Base-by-base conservation (phyloP, 2,888 invertebrate genomes). In the Adineta ricciae region DNA sequence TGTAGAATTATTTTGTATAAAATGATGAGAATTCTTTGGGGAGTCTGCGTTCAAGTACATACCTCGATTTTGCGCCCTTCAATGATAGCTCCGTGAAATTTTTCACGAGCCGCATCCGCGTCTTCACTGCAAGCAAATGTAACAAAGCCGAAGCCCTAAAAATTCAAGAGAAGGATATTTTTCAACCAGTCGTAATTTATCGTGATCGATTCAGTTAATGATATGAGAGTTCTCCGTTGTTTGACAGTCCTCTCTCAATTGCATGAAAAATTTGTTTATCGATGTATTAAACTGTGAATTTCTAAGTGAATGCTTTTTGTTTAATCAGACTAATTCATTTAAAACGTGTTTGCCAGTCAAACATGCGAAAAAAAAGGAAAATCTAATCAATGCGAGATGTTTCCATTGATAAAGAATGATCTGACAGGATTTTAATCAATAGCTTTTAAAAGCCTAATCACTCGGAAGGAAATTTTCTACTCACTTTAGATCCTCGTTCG, bases 101-200 rank as follows among this genome's bases (percentile, higher is more conserved):
- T 96, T 94, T 97, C 97, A 94, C 98, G 96, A 95, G 99, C 98
- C 94, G 96, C 95, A 94, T 98, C 98, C 93, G 98, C 98, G 94
- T 99, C 98, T 94, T 95, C 95, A 94, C 96, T 96, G 95, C 96
- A 96, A 94, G 97, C 97, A 96, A 99, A 99, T 94, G 98, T 99
- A 94, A 99, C 98, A 95, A 99, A 99, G 95, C 98, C 98, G 95
- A 99, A 99, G 94, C 99, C 99, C 98, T 78, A 98, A 36, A 64
- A 78, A 24, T 24, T 50, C 19, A 32, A 9, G 27, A 32, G 32
- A 64, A 54, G 8, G 7, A 54, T 1, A 54, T n/a, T n/a, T n/a
- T n/a, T n/a, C n/a, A n/a, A n/a, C n/a, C n/a, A n/a, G n/a, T n/a
- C n/a, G n/a, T n/a, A n/a, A n/a, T n/a, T n/a, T n/a, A n/a, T n/a